Base-by-base conservation (phyloP, 2,113 vertebrate species). In the Tyto alba region DNA sequence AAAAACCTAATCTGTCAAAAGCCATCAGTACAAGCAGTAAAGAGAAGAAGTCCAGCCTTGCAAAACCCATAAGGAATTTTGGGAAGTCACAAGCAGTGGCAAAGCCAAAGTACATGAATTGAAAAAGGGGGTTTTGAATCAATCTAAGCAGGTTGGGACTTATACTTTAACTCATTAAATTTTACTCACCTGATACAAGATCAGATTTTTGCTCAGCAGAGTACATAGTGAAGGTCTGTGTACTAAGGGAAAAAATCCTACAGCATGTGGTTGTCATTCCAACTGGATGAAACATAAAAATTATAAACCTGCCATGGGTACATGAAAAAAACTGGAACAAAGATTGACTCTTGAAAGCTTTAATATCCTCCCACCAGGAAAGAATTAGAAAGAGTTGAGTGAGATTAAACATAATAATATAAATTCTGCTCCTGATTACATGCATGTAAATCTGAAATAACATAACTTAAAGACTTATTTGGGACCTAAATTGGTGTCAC, bases 381-480 rank as follows among this genome's bases (percentile, higher is more conserved):
- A 91, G 73, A 90, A 92, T 95, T 95, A 91, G 56, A 88, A 87
- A 53, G n/a, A 96, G 55, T 57, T 1, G 2, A 94, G 71, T 12
- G 92, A 80, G 63, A 86, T 94, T 93, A 91, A 96, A 85, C 57
- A 92, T 36, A 74, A 95, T 78, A 91, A 78, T 79, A 62, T 82
- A 73, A 84, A 95, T 91, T 92, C 60, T 96, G 76, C 62, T 93
- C 20, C 89, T 96, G 83, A 90, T 63, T 82, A 81, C 53, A 72
- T 66, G 66, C 73, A 91, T 76, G 66, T 79, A 96, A 93, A 95
- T 94, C 62, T 89, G 69, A 90, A 93, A 85, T 82, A 96, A 92
- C 22, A 20, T 57, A 82, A 78, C 34, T 89, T 86, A 57, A 75
- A 95, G 45, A 76, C 32, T 78, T 90, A 64, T 53, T 89, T 90